Evolutionary conservation across 2,113 vertebrate genomes (phyloP).

Genomic region (Cyprinodon brontotheroides): DNA sequence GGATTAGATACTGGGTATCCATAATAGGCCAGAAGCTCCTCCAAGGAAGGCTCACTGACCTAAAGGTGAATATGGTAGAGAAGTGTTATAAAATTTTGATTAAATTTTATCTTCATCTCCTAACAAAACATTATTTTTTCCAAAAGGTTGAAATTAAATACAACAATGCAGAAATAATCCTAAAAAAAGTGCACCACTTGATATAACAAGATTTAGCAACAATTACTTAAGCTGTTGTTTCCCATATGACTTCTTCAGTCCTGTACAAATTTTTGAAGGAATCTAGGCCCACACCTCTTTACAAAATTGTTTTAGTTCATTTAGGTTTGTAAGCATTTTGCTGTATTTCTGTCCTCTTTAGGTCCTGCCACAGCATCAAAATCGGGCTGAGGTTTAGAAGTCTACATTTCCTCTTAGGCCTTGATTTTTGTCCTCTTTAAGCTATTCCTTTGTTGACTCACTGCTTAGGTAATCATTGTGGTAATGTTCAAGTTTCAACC

Average conservation of each 20-base stretch:
- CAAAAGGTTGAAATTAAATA: not conserved
- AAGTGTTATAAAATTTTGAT: not conserved
- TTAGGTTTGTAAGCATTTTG: not conserved
- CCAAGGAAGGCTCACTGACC: constrained; percentile 90
- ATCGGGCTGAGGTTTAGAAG: no score
- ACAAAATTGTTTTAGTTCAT: not conserved
- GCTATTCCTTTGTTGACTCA: not conserved
- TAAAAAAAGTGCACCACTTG: not conserved
- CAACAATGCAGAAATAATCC: not conserved
- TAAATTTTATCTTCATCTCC: constrained; percentile 13
- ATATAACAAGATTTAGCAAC: no score
- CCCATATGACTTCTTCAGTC: no score
- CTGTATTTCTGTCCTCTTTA: not conserved
- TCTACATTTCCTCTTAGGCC: no score
- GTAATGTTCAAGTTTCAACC: no score
- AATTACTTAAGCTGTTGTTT: no score
- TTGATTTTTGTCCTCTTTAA: not conserved
- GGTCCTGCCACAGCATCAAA: no score
- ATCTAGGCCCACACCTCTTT: not conserved
- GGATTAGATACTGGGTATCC: constrained; percentile 88
- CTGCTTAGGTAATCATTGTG: not conserved
- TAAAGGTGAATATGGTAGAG: constrained; percentile 51
- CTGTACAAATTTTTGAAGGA: not conserved
- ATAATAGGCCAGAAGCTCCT: constrained; percentile 91
- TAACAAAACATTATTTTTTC: not conserved